A percentile compares a stretch with the other conserved stretches of the same genome.
Conservation (phyloP, 2,113 vertebrate genomes). For the Tragelaphus strepsiceros region DNA sequence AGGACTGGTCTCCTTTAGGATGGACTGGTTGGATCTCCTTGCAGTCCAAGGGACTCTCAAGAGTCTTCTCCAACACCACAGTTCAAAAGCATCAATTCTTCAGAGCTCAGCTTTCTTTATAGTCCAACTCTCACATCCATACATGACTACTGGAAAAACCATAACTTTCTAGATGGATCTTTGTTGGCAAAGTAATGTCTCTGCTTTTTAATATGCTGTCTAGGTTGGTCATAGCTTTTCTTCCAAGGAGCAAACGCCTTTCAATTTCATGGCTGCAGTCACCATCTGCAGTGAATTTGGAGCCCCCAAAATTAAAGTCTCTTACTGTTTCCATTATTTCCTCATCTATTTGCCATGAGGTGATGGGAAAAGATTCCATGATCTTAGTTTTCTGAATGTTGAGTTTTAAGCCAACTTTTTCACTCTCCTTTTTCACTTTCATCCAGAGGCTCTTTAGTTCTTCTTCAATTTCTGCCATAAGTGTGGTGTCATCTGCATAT, state of each 20-base stretch:
- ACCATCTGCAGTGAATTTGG: neutral
- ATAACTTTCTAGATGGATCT: neutral
- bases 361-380: neutral
- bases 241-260: neutral
- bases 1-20: neutral
- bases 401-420: neutral
- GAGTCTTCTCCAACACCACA: neutral
- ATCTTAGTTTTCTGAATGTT: neutral
- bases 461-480: neutral
- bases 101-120: fast-evolving
- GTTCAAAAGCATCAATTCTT: neutral
- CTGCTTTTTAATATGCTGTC: neutral
- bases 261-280: neutral
- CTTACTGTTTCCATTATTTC: neutral
- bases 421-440: neutral
- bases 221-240: neutral
- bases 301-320: neutral
- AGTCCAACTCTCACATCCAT: neutral
- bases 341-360: neutral
- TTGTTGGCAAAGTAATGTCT: neutral
- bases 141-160: neutral
- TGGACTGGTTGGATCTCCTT: neutral
- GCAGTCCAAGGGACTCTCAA: neutral
- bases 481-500: neutral
- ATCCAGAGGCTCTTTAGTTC: neutral